These are phyloP conservation scores for Pocillopora damicornis DNA, from an alignment of 64 coral and sea anemone genomes.

Conservation along the genomic window DNA sequence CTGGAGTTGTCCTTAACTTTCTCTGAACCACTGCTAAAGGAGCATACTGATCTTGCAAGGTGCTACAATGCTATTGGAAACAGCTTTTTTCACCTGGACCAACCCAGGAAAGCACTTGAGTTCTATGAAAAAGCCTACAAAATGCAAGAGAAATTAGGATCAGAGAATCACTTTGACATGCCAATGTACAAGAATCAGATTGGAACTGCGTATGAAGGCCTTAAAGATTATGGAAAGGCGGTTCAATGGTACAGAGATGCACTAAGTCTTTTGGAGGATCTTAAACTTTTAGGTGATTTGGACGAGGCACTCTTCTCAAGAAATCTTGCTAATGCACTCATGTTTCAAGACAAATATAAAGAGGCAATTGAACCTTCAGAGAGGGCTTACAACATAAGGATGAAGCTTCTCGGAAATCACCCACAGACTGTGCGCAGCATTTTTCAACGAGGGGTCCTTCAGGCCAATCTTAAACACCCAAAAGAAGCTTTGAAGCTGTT, in stretches of 20 bases:
- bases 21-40: not conserved
- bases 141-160: constrained; percentile 18
- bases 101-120: not conserved
- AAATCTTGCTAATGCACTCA: constrained; percentile 31
- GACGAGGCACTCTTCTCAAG: constrained; percentile 15
- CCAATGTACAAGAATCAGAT: constrained; percentile 44
- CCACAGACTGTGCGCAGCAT: constrained; percentile 18
- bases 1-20: not conserved
- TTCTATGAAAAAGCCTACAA: constrained; percentile 20
- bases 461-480: not conserved
- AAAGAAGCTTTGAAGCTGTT: constrained; percentile 27
- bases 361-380: constrained; percentile 7
- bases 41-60: constrained; percentile 17
- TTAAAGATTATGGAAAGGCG: constrained; percentile 2
- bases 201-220: constrained; percentile 2
- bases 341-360: constrained; percentile 1
- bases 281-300: constrained; percentile 13
- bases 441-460: constrained; percentile 23
- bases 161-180: constrained; percentile 22
- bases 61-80: constrained; percentile 40
- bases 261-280: constrained; percentile 17
- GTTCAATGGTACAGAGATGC: constrained; percentile 18
- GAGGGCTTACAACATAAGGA: constrained; percentile 13
- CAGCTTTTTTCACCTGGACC: not conserved
- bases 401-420: constrained; percentile 12